Evolutionary conservation across 2,888 invertebrate genomes (phyloP).

Genomic region (Sepiola atlantica): DNA sequence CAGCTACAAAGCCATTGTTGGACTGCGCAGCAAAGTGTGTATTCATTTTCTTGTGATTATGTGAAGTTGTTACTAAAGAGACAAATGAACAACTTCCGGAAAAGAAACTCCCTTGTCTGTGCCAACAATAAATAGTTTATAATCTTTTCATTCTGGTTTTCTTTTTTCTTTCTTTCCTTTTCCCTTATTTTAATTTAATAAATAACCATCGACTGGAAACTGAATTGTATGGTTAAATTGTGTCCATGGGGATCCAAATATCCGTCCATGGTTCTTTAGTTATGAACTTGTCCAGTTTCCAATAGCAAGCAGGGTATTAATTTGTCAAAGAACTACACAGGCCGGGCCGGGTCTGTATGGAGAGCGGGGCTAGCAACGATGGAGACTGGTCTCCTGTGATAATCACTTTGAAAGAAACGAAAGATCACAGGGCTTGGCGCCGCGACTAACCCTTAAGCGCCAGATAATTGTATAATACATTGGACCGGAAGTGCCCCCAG

Average conservation of each 20-base stretch:
- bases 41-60: no score
- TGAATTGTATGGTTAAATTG: not conserved
- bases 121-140: no score
- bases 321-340: not conserved
- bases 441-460: not conserved
- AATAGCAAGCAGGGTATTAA: not conserved
- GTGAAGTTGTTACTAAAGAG: no score
- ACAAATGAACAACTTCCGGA: no score
- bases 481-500: not conserved
- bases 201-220: not conserved
- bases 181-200: not conserved
- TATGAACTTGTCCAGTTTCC: not conserved
- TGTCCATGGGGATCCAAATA: not conserved
- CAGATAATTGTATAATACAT: slow-evolving; percentile 32
- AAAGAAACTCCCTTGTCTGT: no score
- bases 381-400: not conserved
- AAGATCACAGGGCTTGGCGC: slow-evolving; percentile 3
- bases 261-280: not conserved
- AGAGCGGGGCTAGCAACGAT: not conserved
- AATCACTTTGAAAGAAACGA: slow-evolving; percentile 19
- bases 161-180: not conserved
- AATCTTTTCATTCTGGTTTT: no score
- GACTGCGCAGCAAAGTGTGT: no score
- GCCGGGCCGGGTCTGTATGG: not conserved
- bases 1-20: no score